These are phyloP conservation scores for Athalia circularis DNA, from an alignment of 2,888 invertebrate genomes.

Conservation along the genomic window DNA sequence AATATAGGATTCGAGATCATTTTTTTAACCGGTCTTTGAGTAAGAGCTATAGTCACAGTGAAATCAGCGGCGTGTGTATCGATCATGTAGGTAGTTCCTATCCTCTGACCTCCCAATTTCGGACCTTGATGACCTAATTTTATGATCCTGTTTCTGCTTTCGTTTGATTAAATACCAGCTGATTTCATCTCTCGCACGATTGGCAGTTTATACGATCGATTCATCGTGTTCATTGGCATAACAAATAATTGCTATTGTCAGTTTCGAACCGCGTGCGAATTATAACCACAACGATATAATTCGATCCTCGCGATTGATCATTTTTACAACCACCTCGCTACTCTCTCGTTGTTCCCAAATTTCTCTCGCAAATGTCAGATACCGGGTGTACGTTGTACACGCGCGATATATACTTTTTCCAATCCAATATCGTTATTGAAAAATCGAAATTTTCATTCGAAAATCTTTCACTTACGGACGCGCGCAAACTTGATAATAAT, in stretches of 20 bases:
- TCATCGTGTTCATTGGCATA: background rate
- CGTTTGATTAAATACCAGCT: slow-evolving; percentile 32
- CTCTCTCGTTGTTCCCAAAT: slow-evolving; percentile 21
- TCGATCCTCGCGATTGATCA: slow-evolving; percentile 4
- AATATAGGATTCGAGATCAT: too few relatives aligned
- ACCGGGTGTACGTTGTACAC: too few relatives aligned
- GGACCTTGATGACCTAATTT: slow-evolving; percentile 32
- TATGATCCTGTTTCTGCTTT: slow-evolving; percentile 26
- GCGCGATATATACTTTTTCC: too few relatives aligned
- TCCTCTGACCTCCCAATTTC: slow-evolving; percentile 19
- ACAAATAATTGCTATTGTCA: slow-evolving; percentile 34
- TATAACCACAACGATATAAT: slow-evolving; percentile 11
- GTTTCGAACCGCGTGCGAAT: slow-evolving; percentile 10
- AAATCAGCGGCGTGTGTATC: slow-evolving; percentile 16
- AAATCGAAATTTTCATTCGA: too few relatives aligned
- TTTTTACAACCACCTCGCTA: background rate
- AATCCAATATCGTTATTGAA: too few relatives aligned
- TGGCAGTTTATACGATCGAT: slow-evolving; percentile 24
- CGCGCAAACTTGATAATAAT: too few relatives aligned
- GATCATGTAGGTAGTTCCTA: slow-evolving; percentile 1
- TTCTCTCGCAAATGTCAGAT: background rate
- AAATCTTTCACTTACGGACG: too few relatives aligned
- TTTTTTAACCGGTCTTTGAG: too few relatives aligned
- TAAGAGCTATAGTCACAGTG: background rate
- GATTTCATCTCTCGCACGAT: slow-evolving; percentile 29